Conservation (phyloP, 2,113 vertebrate genomes). For the Myotis yumanensis region DNA sequence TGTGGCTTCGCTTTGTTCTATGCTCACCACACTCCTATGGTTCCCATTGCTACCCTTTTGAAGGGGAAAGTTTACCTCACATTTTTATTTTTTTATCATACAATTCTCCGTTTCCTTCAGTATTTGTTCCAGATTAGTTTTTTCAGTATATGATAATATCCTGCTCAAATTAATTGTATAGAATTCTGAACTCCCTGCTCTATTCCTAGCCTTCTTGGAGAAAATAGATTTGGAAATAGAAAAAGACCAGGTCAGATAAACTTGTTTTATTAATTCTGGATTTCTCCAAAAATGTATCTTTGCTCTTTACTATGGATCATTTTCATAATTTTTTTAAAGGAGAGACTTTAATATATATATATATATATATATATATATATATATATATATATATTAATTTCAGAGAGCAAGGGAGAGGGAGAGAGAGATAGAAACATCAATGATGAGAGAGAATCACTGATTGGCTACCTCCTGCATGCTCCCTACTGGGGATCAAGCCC, state of each 20-base stretch:
- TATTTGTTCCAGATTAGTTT: neutral
- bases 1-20: neutral
- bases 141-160: neutral
- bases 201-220: neutral
- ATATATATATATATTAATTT: too few species aligned
- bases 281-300: neutral
- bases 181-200: neutral
- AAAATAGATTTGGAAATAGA: neutral
- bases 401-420: too few species aligned
- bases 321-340: neutral
- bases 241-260: neutral
- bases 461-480: too few species aligned
- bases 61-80: neutral
- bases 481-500: too few species aligned
- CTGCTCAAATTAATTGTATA: neutral
- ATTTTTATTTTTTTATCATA: neutral
- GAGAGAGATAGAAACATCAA: too few species aligned
- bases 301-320: neutral
- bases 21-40: too few species aligned
- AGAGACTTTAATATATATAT: too few species aligned
- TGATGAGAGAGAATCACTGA: too few species aligned
- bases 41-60: neutral
- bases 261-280: neutral
- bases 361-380: too few species aligned
- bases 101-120: neutral